Percentiles rank a stretch among this genome's conserved stretches.
Evolutionary conservation across 2,797 vertebrate genomes (phyloP).

Genomic region (Hybognathus amarus): DNA sequence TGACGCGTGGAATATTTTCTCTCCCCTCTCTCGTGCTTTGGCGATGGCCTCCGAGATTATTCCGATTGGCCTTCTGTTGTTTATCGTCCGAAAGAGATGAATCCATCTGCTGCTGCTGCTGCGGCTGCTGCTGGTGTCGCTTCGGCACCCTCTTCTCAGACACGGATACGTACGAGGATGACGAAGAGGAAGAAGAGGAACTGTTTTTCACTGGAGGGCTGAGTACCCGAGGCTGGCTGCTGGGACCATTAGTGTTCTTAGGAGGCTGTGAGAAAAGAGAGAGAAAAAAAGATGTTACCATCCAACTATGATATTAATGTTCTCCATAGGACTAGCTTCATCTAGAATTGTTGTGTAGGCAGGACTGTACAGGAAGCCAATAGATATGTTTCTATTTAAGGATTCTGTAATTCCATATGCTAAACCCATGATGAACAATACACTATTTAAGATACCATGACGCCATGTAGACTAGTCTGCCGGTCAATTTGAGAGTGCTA

Average conservation of each 20-base stretch:
- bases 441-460: slow-evolving; percentile 26
- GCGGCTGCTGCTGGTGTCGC: slow-evolving; percentile 59
- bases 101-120: slow-evolving; percentile 65
- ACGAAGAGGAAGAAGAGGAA: slow-evolving; percentile 78
- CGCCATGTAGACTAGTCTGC: not conserved
- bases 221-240: slow-evolving; percentile 85
- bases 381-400: slow-evolving; percentile 21
- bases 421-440: slow-evolving; percentile 23
- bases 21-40: slow-evolving; percentile 94
- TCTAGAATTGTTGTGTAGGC: not conserved
- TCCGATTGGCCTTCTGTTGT: slow-evolving; percentile 97
- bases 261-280: slow-evolving; percentile 83
- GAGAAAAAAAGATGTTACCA: slow-evolving; percentile 11
- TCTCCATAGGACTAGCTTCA: not conserved
- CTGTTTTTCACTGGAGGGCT: slow-evolving; percentile 92
- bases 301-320: not conserved
- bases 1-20: slow-evolving; percentile 97
- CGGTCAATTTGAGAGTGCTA: not conserved
- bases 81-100: slow-evolving; percentile 83
- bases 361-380: slow-evolving; percentile 19
- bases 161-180: slow-evolving; percentile 78
- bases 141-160: slow-evolving; percentile 87
- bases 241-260: slow-evolving; percentile 94
- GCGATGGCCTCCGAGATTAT: slow-evolving; percentile 98
- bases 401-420: slow-evolving; percentile 37